Base-by-base conservation (phyloP, 2,113 vertebrate species). In the Anarhynchus alexandrinus region DNA sequence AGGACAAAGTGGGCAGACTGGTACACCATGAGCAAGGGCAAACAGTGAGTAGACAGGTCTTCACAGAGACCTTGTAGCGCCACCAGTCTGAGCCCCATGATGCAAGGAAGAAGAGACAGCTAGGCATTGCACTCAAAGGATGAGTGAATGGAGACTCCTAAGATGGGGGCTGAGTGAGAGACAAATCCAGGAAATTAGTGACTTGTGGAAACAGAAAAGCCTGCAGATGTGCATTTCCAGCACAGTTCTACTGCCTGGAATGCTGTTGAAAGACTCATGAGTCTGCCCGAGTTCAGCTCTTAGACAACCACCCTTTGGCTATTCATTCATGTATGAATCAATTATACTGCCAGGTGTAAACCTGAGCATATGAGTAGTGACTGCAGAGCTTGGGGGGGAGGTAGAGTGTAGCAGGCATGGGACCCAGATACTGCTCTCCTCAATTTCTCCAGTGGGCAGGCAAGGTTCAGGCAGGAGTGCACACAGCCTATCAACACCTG, bases 21-120 rank as follows among this genome's bases (percentile, higher is more conserved):
- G 43, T 38, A 59, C 18, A 85, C 34, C 30, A 29, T 5, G 6
- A 73, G 13, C 47, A 66, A 80, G 26, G 20, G 42, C 0, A 0
- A 57, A 66, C 29, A 51, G 45, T 11, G 55, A 34, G 19, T 21
- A 72, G 45, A 57, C 5, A 18, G 23, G 40, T 23, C 62, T 62
- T 73, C 38, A 51, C 34, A 69, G 64, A 81, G 52, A 84, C 15
- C 42, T 45, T 34, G 21, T 21, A 40, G 22, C 1, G 2, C 25
- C 38, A 22, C 4, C 3, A 6, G 26, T 32, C 25, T 79, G 42
- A 66, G 27, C 34, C 26, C 43, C 47, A 27, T 2, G 52, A 77
- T 26, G 10, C 9, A 79, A 73, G 25, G 42, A 4, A 65, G 15
- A 85, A n/a, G 52, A 72, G 72, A 81, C 15, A 72, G 30, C 36